Base-by-base conservation (phyloP, 2,888 invertebrate species). In the Thymelicus acteon region DNA sequence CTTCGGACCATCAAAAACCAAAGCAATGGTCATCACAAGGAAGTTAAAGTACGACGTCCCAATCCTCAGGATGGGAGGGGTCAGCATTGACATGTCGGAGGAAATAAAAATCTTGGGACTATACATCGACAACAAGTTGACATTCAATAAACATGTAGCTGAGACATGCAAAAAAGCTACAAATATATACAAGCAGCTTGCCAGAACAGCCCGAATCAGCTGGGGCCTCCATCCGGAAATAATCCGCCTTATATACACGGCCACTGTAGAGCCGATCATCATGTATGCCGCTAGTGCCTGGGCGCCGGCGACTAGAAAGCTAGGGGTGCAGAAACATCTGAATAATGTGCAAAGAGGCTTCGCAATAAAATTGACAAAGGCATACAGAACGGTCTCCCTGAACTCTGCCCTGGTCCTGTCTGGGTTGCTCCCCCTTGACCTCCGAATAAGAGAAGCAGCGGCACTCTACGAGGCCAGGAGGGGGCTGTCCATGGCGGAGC, bases 91-190 rank as follows among this genome's bases (percentile, higher is more conserved):
- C 0, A 40, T 40, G 40, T 40, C 40, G 2, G 6, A 10, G 5
- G 66, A 66, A 7, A 48, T 66, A 6, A 66, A 66, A 37, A n/a
- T 66, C 5, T 15, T 66, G 6, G 66, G 66, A 13, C 13, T 65
- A 0, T 19, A n/a, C 4, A 15, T 63, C 2, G 63, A 63, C 15
- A n/a, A 40, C 15, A 57, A 57, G 12, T 7, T 65, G 1, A 66
- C 66, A 0, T 66, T 66, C 7, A 58, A 66, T 15, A 15, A 13
- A 7, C 66, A 66, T 8, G 58, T 66, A 0, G 10, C 44, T 1
- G 6, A 31, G 10, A 47, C 37, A 2, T 66, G 66, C 31, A 40
- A 4, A 0, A 64, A 54, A 13, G 52, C 54, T 61, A 61, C 13
- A 61, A 61, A 31, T n/a, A n/a, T n/a, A n/a, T n/a, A n/a, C n/a